Evolutionary conservation across 2,888 invertebrate genomes (phyloP).

Genomic region (Drosophila rellima): DNA sequence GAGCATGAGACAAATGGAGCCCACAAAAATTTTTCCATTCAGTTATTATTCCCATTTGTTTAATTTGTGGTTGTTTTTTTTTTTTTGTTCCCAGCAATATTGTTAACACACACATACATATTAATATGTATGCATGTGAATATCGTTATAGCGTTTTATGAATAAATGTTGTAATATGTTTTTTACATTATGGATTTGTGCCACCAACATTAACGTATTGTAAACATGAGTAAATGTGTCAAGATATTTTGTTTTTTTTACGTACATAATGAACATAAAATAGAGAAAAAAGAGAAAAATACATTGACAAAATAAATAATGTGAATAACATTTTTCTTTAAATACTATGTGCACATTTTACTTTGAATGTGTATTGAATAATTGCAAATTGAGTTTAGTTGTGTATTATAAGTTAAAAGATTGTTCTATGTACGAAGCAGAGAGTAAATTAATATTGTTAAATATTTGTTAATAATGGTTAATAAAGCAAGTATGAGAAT

Average conservation of each 20-base stretch:
- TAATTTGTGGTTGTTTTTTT: conserved; percentile 29
- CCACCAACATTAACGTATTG: conserved; percentile 79
- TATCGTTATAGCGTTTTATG: conserved; percentile 27
- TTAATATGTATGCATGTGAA: conserved; percentile 22
- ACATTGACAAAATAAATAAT: conserved; percentile 84
- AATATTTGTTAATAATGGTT: background rate
- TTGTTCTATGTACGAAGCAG: background rate
- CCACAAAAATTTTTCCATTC: conserved; percentile 52
- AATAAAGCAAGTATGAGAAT: background rate
- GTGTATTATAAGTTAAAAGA: background rate
- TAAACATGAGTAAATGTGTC: conserved; percentile 51
- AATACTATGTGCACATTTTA: conserved; percentile 29
- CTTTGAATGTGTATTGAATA: conserved; percentile 6
- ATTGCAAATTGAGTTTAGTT: conserved; percentile 7
- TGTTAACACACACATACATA: conserved; percentile 24
- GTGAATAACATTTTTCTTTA: conserved; percentile 42
- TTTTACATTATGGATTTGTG: conserved; percentile 74
- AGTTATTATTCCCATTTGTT: conserved; percentile 37
- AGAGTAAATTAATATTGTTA: background rate
- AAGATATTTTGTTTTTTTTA: conserved; percentile 64
- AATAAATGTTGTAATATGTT: conserved; percentile 25
- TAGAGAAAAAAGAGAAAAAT: conserved; percentile 82
- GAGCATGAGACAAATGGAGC: conserved; percentile 67
- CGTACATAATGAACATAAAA: conserved; percentile 80
- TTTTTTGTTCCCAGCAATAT: conserved; percentile 38